Conservation (phyloP, 2,888 invertebrate genomes). For the Lepidochrysops patricia region DNA sequence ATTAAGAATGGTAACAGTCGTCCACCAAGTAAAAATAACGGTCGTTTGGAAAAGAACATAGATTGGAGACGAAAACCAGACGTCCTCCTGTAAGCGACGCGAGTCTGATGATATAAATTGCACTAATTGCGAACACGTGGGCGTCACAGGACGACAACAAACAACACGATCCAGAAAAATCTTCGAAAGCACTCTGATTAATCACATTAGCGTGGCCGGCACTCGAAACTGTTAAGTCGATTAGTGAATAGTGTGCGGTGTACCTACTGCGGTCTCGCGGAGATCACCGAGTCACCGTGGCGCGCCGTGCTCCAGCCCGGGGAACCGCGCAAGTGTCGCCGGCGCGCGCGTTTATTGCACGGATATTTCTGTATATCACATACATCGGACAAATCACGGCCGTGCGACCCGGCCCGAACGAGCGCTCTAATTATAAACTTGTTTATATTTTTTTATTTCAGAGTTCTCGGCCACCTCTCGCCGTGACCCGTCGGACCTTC, state of each 20-base stretch:
- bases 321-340: conserved; percentile 38
- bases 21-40: conserved; percentile 3
- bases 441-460: conserved; percentile 70
- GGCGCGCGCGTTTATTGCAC: conserved; percentile 59
- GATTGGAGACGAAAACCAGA: conserved; percentile 7
- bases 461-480: conserved; percentile 35
- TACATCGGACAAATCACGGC: conserved; percentile 70
- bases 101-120: conserved; percentile 18
- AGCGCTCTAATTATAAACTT: conserved; percentile 72
- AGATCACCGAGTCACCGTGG: conserved; percentile 19
- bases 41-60: not conserved
- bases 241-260: conserved; percentile 8
- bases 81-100: conserved; percentile 5
- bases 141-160: conserved; percentile 17
- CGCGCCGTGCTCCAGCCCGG: conserved; percentile 39
- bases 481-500: not conserved
- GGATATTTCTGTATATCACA: conserved; percentile 71
- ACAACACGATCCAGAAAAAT: conserved; percentile 17
- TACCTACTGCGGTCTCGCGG: conserved; percentile 22
- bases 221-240: not conserved
- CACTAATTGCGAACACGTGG: conserved; percentile 17
- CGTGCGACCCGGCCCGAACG: conserved; percentile 70
- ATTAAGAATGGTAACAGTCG: not conserved
- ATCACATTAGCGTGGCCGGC: not conserved
- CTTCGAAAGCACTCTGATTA: conserved; percentile 13